Base-by-base conservation (phyloP, 2,888 invertebrate genomes). In the Lasioglossum morio region DNA sequence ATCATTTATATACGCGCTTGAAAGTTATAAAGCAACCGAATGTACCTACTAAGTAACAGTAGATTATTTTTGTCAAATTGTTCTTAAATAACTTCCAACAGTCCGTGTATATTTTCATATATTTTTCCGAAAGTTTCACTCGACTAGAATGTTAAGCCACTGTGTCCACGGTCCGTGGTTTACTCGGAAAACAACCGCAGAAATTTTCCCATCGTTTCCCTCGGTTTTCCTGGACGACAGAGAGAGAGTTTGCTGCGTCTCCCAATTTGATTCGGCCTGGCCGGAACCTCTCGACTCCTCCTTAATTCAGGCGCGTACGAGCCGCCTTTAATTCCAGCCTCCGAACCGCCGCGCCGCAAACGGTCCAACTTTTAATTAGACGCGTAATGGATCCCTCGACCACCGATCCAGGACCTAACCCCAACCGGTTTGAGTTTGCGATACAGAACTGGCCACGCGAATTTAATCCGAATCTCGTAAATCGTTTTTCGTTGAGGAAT, bases 351-450 rank as follows among this genome's bases (percentile, higher is more conserved):
- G 63, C 40, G 53, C 14, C 60, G 63, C 40, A 69, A 40, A 34
- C 46, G 57, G 57, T 60, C 63, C 43, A 88, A 88, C 85, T 87
- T 88, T 88, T 83, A 88, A 88, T 88, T 86, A 83, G 79, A 83
- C 77, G 77, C 76, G 80, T 53, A 77, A 85, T 43, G 77, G 60
- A 85, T 72, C 53, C 57, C 40, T 16, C 66, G 66, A 19, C 66
- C 66, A 37, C 66, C 66, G 66, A 66, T 66, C 34, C 14, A 23
- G 7, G 30, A 63, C 14, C 30, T 16, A 30, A 63, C 14, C 19
- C 5, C 60, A 30, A 14, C 30, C 46, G 37, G 37, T n/a, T 19
- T 19, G 19, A 30, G 23, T 73, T 81, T 34, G 66, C 75, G 72
- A 53, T 84, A 48, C 72, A 34, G 40, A 40, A 19, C 48, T 73